These are phyloP conservation scores for Dreissena rostriformis DNA, from an alignment of 1,140 invertebrate genomes.

Conservation along the genomic window DNA sequence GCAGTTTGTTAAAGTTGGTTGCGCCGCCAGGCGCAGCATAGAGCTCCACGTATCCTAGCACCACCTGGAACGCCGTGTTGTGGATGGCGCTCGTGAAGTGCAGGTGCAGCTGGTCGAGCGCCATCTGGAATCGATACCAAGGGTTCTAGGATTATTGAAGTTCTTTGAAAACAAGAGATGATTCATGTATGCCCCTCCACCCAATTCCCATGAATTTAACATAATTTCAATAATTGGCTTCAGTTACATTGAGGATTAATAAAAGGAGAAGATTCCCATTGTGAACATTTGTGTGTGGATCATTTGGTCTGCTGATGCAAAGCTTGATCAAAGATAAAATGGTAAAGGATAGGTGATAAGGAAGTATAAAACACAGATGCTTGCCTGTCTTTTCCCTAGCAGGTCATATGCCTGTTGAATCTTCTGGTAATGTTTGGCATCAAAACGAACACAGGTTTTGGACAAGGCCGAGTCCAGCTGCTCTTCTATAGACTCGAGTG, in stretches of 20 bases:
- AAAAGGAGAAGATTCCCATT: too few relatives aligned
- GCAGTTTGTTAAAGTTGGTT: slow-evolving; percentile 85
- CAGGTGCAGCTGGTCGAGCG: slow-evolving; percentile 97
- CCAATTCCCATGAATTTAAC: too few relatives aligned
- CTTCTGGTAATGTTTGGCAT: slow-evolving; percentile 81
- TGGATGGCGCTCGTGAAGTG: slow-evolving; percentile 97
- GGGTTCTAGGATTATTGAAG: too few relatives aligned
- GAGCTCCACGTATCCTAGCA: slow-evolving; percentile 82
- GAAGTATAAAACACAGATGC: not conserved
- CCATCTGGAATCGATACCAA: slow-evolving; percentile 84
- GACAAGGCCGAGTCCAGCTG: slow-evolving; percentile 94
- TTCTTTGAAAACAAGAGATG: too few relatives aligned
- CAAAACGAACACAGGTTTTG: slow-evolving; percentile 84
- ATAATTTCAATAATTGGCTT: too few relatives aligned
- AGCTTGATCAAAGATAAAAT: too few relatives aligned
- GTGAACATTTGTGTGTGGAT: too few relatives aligned
- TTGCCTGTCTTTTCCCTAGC: slow-evolving; percentile 80
- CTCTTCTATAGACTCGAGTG: slow-evolving; percentile 94
- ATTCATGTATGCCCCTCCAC: too few relatives aligned
- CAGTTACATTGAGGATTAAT: too few relatives aligned
- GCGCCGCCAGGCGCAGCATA: slow-evolving; percentile 36
- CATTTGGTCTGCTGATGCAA: too few relatives aligned
- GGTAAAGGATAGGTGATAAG: too few relatives aligned
- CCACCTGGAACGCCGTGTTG: slow-evolving; percentile 88
- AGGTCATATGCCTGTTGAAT: slow-evolving; percentile 91